Percentiles rank a stretch among this genome's conserved stretches.
Conservation (phyloP, 2,113 vertebrate genomes). For the Sakesphorus luctuosus region DNA sequence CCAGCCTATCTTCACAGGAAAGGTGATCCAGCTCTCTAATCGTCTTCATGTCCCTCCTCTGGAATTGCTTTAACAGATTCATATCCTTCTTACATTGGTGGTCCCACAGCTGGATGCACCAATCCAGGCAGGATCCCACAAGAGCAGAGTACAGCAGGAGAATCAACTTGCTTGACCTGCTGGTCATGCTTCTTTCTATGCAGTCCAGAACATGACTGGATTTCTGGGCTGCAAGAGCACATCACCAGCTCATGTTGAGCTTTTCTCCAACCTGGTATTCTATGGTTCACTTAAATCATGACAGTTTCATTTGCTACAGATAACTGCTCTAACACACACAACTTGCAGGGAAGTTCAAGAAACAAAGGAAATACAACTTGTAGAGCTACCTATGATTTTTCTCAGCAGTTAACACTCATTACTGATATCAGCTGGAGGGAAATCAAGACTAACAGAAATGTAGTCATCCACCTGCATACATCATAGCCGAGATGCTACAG, state of each 20-base stretch:
- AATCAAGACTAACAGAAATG: neutral
- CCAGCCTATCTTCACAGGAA: neutral
- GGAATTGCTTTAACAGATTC: neutral
- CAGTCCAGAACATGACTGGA: neutral
- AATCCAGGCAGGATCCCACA: neutral
- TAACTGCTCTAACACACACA: neutral
- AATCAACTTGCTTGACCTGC: neutral
- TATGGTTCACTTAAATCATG: neutral
- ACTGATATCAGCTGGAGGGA: neutral
- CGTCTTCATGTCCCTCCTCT: neutral
- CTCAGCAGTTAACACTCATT: neutral
- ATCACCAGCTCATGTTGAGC: neutral
- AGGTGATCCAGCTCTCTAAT: neutral
- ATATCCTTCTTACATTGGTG: neutral
- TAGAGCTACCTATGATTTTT: neutral
- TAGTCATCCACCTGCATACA: neutral
- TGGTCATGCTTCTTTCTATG: fast-evolving
- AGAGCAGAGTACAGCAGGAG: neutral
- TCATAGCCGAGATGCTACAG: neutral
- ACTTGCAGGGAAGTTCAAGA: neutral
- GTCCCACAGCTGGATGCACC: neutral
- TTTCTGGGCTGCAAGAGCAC: neutral
- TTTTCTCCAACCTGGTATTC: neutral
- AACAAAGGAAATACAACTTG: neutral
- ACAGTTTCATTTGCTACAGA: neutral